Conservation (phyloP, 2,888 invertebrate genomes). For the Chironomus riparius region DNA sequence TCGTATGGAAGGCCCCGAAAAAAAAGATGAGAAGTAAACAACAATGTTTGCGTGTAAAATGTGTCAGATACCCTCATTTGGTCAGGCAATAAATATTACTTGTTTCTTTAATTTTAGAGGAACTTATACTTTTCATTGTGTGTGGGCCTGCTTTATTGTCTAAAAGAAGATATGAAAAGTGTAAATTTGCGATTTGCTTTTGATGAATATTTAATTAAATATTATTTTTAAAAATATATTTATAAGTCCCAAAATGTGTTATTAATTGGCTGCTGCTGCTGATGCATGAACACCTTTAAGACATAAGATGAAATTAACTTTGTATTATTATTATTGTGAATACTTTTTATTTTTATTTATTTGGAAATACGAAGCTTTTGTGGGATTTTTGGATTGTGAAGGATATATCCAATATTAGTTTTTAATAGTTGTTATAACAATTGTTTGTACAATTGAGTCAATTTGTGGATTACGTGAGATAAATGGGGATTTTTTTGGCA, state of each 20-base stretch:
- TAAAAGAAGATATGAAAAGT: neutral
- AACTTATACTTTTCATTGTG: neutral
- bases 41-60: conserved; percentile 11
- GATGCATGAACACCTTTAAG: neutral
- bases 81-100: conserved; percentile 10
- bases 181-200: neutral
- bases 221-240: neutral
- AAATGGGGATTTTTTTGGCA: no score
- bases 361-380: no score
- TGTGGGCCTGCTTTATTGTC: neutral
- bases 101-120: neutral
- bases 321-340: no score
- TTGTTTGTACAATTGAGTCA: no score
- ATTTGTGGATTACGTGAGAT: no score
- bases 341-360: no score
- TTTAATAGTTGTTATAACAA: no score
- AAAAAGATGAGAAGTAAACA: conserved; percentile 2
- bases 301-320: neutral
- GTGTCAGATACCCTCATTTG: conserved; percentile 5
- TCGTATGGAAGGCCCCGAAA: neutral
- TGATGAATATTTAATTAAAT: neutral
- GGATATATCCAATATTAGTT: no score
- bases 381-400: no score
- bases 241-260: no score
- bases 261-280: no score